Evolutionary conservation across 2,888 invertebrate genomes (phyloP).

Genomic region (Phragmatobia fuliginosa): DNA sequence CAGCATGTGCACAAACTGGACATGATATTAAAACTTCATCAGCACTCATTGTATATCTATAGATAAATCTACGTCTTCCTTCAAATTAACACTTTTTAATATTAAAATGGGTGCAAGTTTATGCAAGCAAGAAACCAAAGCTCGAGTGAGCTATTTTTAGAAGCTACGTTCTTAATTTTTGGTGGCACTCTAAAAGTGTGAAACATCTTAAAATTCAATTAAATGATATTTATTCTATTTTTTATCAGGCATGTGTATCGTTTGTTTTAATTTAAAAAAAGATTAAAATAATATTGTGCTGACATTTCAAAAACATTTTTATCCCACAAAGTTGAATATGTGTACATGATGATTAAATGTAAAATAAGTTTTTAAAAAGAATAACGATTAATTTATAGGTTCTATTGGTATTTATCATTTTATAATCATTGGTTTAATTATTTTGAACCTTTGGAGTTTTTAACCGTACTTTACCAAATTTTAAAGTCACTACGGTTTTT

Average conservation of each 20-base stretch:
- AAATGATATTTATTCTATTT: not conserved
- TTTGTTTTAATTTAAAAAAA: not conserved
- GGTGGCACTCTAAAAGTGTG: conserved; percentile 79
- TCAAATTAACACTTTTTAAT: not conserved
- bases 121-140: conserved; percentile 70
- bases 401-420: not conserved
- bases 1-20: conserved; percentile 91
- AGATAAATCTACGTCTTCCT: not conserved
- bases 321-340: not conserved
- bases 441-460: not conserved
- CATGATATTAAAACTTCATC: conserved; percentile 89
- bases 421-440: not conserved
- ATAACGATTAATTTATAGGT: not conserved
- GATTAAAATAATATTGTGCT: not conserved
- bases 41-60: conserved; percentile 71
- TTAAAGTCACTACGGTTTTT: not conserved
- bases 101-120: conserved; percentile 41
- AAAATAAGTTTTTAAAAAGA: not conserved
- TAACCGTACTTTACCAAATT: not conserved
- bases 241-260: not conserved
- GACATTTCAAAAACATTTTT: not conserved
- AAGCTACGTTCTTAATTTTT: conserved; percentile 66
- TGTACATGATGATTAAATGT: not conserved
- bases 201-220: conserved; percentile 14
- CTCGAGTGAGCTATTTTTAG: conserved; percentile 77